Evolutionary conservation across 1,140 invertebrate genomes (phyloP), one percentile per base, ranked within the genome.

Genomic region (Aphidius ervi): DNA sequence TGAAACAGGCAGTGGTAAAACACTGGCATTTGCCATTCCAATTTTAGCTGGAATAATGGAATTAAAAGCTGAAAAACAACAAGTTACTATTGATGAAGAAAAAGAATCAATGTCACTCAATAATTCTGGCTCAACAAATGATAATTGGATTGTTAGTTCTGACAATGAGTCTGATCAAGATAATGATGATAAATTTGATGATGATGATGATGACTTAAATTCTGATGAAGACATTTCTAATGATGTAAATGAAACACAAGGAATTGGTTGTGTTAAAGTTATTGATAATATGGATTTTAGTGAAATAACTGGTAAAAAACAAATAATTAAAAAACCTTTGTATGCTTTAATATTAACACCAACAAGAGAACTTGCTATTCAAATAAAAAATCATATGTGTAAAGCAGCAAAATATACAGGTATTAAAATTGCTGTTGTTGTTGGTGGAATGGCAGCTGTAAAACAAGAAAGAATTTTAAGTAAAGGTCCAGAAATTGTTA

Each of bases 1-100:
- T 9, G 94, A 98, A 83, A 99, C 96, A 1, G 97, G 97, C 7
- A 97, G 94, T 84, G 97, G 97, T 1, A 99, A 99, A 83, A 99
- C 96, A 0, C 79, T 99, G 46, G 96, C 95, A 1, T 99, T 98
- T 86, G 94, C 91, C 4, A 91, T 99, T 63, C 97, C 97, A 39
- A 90, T 98, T 52, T 76, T 98, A 50, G 79, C 86, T 64, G 90
- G 90, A 6, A 95, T 98, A 63, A 77, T 97, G 56, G 82, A 89
- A 66, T 74, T 90, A 3, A 89, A 88, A 73, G 69, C 68, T 52
- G 74, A 81, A 65, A 66, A 80, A 7, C 62, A 45, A 50, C 58
- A 9, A 63, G 71, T 49, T 67, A 64, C 4, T 68, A 63, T 48
- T 10, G 54, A 56, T 63, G 58, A 53, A 56, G 58, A 56, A 58